Conservation (phyloP, 2,113 vertebrate genomes). For the Gopherus flavomarginatus region DNA sequence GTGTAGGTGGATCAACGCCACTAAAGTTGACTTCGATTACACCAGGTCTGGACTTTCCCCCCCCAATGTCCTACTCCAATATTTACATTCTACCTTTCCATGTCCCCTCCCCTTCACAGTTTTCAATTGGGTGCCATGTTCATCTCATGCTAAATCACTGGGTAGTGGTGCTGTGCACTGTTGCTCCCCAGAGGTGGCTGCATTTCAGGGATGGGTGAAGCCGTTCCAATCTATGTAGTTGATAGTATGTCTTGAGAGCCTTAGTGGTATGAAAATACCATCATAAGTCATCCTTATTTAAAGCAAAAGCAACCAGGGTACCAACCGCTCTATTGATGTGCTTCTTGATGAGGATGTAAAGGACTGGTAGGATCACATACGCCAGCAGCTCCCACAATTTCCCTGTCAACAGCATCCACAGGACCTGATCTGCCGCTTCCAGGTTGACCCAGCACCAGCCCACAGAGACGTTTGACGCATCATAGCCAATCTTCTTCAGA, state of each 20-base stretch:
- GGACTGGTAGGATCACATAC: conserved; percentile 87
- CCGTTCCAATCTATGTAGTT: background rate
- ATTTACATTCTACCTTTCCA: background rate
- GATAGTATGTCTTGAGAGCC: rapidly evolving
- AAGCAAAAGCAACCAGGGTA: background rate
- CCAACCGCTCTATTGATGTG: conserved; percentile 93
- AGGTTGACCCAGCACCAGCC: conserved; percentile 97
- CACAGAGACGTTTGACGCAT: conserved; percentile 94
- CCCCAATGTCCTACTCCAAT: background rate
- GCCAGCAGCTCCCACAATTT: conserved; percentile 96
- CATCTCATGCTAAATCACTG: background rate
- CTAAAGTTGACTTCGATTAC: background rate
- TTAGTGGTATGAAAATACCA: rapidly evolving
- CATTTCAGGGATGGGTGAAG: rapidly evolving
- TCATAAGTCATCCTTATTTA: rapidly evolving
- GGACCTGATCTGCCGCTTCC: conserved; percentile 80
- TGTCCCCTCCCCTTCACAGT: background rate
- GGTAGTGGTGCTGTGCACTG: background rate
- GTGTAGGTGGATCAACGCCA: background rate
- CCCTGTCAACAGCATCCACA: conserved; percentile 96
- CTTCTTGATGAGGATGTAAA: conserved; percentile 93
- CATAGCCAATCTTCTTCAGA: conserved; percentile 93
- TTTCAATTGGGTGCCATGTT: background rate
- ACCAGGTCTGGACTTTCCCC: background rate
- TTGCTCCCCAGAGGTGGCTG: background rate